A percentile compares a stretch with the other conserved stretches of the same genome.
Conservation (phyloP, 64 coral and sea anemone genomes). For the Hydrozoanthus tunicans region DNA sequence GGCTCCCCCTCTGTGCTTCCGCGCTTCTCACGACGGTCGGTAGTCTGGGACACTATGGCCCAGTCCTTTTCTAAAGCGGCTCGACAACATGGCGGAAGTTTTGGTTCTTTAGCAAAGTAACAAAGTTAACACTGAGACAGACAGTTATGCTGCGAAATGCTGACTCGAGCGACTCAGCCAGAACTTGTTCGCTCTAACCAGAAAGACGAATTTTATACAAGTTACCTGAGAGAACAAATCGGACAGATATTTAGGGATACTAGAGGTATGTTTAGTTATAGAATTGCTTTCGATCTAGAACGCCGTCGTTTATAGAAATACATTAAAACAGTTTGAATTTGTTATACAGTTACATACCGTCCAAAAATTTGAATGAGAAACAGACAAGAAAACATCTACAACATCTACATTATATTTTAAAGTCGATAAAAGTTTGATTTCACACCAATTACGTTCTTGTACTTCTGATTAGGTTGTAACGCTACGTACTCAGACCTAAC, state of each 20-base stretch:
- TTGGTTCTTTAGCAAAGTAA: background rate
- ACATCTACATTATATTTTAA: too few relatives aligned
- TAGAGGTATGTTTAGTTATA: conserved; percentile 27
- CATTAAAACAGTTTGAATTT: too few relatives aligned
- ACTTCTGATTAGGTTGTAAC: too few relatives aligned
- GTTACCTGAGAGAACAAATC: conserved; percentile 76
- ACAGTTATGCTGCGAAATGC: conserved; percentile 58
- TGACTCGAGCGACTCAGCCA: conserved; percentile 72
- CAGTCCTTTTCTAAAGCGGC: background rate
- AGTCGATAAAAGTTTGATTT: too few relatives aligned
- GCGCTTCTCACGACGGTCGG: background rate
- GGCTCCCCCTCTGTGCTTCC: too few relatives aligned
- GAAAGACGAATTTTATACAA: conserved; percentile 84
- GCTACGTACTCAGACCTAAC: too few relatives aligned
- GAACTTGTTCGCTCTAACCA: conserved; percentile 94
- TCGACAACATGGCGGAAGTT: conserved; percentile 34
- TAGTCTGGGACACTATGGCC: background rate
- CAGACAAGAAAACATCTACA: too few relatives aligned
- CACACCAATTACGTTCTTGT: too few relatives aligned
- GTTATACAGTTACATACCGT: too few relatives aligned
- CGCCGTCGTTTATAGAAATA: too few relatives aligned
- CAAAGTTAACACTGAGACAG: background rate
- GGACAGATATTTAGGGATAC: conserved; percentile 84
- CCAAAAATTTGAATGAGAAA: too few relatives aligned
- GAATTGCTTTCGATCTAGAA: background rate